Base-by-base conservation (phyloP, 1,140 invertebrate species). In the Varroa destructor region DNA sequence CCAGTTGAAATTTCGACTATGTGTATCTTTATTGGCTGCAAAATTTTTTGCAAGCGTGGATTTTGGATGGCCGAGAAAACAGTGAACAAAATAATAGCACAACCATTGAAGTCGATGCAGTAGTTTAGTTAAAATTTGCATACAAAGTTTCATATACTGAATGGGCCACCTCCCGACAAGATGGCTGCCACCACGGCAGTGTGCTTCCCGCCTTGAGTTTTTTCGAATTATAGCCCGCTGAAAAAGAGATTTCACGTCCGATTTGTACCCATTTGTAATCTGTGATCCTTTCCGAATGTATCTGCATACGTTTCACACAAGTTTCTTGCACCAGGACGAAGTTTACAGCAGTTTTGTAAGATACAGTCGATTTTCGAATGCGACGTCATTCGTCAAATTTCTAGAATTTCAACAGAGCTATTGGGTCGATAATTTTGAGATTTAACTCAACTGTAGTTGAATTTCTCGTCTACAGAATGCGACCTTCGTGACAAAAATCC, bases 381-480 rank as follows among this genome's bases (percentile, higher is more conserved):
- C 61, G 40, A 67, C 46, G 61, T 67, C 61, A 67, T 67, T 67
- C 61, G 12, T 40, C 61, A 67, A 67, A 67, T 37, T 43, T 67
- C 61, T 1, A 67, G 61, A 67, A 67, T 67, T 67, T 67, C 46
- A 67, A 46, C 61, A 67, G 61, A 67, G 46, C 61, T 67, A 37
- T 14, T 8, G 37, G 14, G 37, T 40, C 61, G 5, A 14, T 1
- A 40, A n/a, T 43, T 37, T 67, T 37, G 61, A 67, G 36, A 67
- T 12, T 37, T 40, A 40, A 37, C 61, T 46, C 12, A 40, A 40
- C 14, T 3, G n/a, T 67, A 67, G 10, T 12, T 37, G 12, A 46
- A 67, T 67, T 37, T 37, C 37, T 67, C 61, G 61, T 67, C 61
- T 67, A 67, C 37, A 8, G 8, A 43, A 43, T 40, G 12, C 61